Base-by-base conservation (phyloP, 2,113 vertebrate genomes). In the Hylia prasina region DNA sequence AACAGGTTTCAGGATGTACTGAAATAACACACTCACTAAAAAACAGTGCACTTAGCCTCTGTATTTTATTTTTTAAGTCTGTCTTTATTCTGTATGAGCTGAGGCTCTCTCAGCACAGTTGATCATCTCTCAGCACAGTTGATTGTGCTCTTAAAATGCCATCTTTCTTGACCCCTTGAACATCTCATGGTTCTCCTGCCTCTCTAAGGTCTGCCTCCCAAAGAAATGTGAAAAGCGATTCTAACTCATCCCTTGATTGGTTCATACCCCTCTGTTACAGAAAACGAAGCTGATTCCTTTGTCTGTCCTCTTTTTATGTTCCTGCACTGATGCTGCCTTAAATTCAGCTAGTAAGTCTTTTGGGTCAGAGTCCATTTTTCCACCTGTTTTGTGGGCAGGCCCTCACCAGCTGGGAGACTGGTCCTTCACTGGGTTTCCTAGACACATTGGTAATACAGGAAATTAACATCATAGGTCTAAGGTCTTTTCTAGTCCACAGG, bases 341-440 rank as follows among this genome's bases (percentile, higher is more conserved):
- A 64, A 71, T 57, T 84, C 57, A 71, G 37, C 28, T 4, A 56
- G 25, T 16, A 40, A 71, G 14, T 8, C 45, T 65, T 72, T 53
- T 64, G 48, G 48, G 44, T 61, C 47, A 23, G 47, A 81, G 69
- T 50, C 39, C 31, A 10, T 47, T 64, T 64, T 82, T 78, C 17
- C 35, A 65, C 7, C 14, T 51, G 7, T 19, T 56, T 56, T 0
- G 0, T 76, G 53, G 24, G 37, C 27, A 89, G 30, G 19, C 3
- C 3, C 18, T 63, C 39, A 19, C 6, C 11, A 1, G 7, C 14
- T 3, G 0, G 12, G 17, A 33, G 5, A 64, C 15, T 27, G 9
- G 3, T 89, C n/a, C 20, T 88, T 70, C 27, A 9, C 17, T 47
- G 23, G 7, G 11, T 83, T 73, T 91, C 15, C n/a, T 33, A 31